These are phyloP conservation scores for Luidia sarsii DNA, from an alignment of 53 echinoderm and acorn worm genomes.

Conservation along the genomic window DNA sequence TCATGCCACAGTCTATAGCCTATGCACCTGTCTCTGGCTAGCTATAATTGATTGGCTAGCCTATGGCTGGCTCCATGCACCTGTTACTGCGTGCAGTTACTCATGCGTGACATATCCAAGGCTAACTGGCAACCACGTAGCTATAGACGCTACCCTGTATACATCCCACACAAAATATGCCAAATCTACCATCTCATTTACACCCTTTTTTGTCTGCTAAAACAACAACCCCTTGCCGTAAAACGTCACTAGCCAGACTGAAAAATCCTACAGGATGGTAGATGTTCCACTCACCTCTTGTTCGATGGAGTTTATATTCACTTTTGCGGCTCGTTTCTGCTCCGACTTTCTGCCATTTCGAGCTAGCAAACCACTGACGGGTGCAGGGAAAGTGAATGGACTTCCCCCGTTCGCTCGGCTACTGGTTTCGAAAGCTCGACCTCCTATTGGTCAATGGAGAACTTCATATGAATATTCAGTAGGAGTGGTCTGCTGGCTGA, in stretches of 20 bases:
- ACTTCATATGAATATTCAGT: slow-evolving; percentile 38
- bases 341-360: not conserved
- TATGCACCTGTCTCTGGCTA: too few species aligned
- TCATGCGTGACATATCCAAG: slow-evolving; percentile 28
- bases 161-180: too few species aligned
- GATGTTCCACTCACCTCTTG: slow-evolving; percentile 8
- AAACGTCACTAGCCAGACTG: too few species aligned
- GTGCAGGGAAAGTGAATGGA: slow-evolving; percentile 33
- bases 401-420: slow-evolving; percentile 6
- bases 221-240: too few species aligned
- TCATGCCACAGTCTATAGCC: too few species aligned
- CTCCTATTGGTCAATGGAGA: slow-evolving; percentile 23
- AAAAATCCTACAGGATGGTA: too few species aligned
- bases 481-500: not conserved
- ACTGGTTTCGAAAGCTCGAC: slow-evolving; percentile 33
- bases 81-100: slow-evolving; percentile 5
- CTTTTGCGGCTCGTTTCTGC: not conserved
- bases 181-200: too few species aligned
- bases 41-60: too few species aligned
- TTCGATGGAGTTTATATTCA: not conserved
- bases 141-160: slow-evolving; percentile 37
- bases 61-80: too few species aligned
- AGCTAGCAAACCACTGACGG: not conserved
- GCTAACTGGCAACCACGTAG: slow-evolving; percentile 18
- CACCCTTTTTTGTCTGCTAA: too few species aligned